Base-by-base conservation (phyloP, 2,888 invertebrate genomes). In the Microdon myrmicae region DNA sequence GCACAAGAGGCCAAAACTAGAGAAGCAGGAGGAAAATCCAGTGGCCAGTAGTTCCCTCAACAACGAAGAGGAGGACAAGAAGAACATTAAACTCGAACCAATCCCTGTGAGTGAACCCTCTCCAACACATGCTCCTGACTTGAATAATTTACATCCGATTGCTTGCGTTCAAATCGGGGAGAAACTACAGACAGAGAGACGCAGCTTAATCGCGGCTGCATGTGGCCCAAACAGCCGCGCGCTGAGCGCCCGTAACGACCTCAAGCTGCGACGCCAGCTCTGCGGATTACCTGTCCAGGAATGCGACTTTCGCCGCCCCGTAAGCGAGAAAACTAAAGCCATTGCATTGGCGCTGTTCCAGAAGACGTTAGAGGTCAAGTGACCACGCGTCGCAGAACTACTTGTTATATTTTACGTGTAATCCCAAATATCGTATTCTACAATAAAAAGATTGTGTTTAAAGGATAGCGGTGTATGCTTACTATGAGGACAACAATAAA, bases 151-250 rank as follows among this genome's bases (percentile, higher is more conserved):
- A 7, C 77, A 76, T 59, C 75, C 78, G 1, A 58, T 81, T 14
- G 81, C 81, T 2, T 76, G 77, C 13, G 80, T 84, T 22, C 83
- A 90, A 81, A 86, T 87, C 51, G 85, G 87, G 1, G 80, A 85
- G 35, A 80, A 85, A 47, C 84, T 85, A 64, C 81, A 85, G 14
- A 83, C 83, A n/a, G 83, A 86, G 56, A 82, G 87, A 7, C 85
- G 84, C 37, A 82, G 81, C 34, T 72, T 90, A 2, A 83, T 92
- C 67, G 84, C 86, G 58, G 87, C 87, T 72, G 85, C 90, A 29
- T 90, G 90, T 10, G 91, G 90, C 41, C 87, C 87, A 29, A 88
- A 86, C 71, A 87, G 90, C 17, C 83, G 90, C 9, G 93, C 92
- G 0, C 78, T 93, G 35, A 90, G 90, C 69, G 92, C 93, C 4